These are phyloP conservation scores for Papilio aristodemus DNA, from an alignment of 1,140 invertebrate genomes.

Conservation along the genomic window DNA sequence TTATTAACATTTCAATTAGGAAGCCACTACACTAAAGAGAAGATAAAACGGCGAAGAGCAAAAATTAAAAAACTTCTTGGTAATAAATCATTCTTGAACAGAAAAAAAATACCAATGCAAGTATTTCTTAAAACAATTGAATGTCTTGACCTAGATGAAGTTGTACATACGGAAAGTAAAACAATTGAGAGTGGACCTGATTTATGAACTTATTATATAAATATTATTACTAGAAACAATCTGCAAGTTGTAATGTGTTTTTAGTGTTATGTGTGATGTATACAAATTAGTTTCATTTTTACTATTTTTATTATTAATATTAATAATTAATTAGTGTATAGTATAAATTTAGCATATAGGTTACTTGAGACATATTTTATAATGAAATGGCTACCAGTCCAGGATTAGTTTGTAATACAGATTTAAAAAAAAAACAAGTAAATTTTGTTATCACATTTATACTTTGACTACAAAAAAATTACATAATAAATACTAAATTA, in stretches of 20 bases:
- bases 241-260: conserved; percentile 11
- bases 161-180: conserved; percentile 54
- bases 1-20: conserved; percentile 73
- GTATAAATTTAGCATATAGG: neutral
- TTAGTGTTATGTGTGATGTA: neutral
- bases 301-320: neutral
- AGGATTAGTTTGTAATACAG: neutral
- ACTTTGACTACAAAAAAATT: neutral
- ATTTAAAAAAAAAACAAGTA: neutral
- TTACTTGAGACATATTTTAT: neutral
- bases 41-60: conserved; percentile 72
- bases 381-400: neutral
- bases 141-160: conserved; percentile 72
- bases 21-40: conserved; percentile 73
- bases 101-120: conserved; percentile 75
- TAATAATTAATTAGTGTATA: neutral
- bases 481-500: neutral
- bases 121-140: conserved; percentile 72
- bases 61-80: conserved; percentile 74
- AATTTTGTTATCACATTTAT: neutral
- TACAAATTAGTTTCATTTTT: neutral
- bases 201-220: neutral
- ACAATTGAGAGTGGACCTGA: conserved; percentile 42
- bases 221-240: conserved; percentile 8
- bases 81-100: conserved; percentile 71